phyloP scores from a whole-genome alignment of 2,797 vertebrate genomes.

The Spatula clypeata region DNA sequence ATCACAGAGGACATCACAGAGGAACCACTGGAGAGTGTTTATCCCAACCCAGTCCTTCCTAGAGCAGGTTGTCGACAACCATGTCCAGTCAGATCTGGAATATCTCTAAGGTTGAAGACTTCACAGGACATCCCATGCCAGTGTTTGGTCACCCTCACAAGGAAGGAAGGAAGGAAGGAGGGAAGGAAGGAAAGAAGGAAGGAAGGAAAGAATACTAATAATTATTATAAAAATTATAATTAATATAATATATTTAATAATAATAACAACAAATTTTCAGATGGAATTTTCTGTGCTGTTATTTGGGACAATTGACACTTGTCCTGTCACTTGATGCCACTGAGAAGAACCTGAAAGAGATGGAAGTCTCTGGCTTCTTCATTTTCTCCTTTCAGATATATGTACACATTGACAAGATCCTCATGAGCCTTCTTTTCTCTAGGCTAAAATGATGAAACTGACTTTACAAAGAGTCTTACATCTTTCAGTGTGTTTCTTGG shows the following conservation, averaged over 20 bases:
- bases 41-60: not conserved
- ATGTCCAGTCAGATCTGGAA: not conserved
- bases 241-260: no score
- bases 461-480: no score
- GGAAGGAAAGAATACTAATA: no score
- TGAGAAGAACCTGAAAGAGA: not conserved
- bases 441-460: not conserved
- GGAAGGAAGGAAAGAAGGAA: no score
- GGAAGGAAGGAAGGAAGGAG: no score
- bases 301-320: not conserved
- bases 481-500: not conserved
- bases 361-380: not conserved
- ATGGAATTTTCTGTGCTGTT: not conserved
- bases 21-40: not conserved
- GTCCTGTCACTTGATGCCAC: not conserved
- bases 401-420: not conserved
- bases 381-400: not conserved
- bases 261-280: not conserved
- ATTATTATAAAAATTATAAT: no score
- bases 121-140: not conserved
- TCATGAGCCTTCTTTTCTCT: not conserved
- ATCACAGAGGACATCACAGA: not conserved
- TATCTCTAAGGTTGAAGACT: not conserved
- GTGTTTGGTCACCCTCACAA: not conserved
- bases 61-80: not conserved